Evolutionary conservation across 1,140 invertebrate genomes (phyloP).

Genomic region (Papilio xuthus): DNA sequence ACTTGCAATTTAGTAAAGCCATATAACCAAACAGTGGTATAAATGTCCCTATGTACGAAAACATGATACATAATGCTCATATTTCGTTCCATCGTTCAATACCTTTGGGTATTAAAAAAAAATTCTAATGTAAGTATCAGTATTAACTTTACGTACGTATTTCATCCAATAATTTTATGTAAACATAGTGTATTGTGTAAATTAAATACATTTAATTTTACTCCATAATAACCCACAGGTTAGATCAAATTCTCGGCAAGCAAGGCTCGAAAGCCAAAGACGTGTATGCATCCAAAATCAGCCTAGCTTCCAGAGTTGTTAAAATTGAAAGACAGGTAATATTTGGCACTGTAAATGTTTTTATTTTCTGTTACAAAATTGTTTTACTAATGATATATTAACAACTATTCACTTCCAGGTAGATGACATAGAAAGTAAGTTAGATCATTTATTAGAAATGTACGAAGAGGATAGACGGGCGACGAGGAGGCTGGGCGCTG

Average conservation of each 20-base stretch:
- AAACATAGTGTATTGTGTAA: slow-evolving; percentile 35
- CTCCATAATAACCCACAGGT: slow-evolving; percentile 80
- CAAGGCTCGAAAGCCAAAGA: slow-evolving; percentile 96
- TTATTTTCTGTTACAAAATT: neutral
- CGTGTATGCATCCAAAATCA: slow-evolving; percentile 96
- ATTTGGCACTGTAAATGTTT: neutral
- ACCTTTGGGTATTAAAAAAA: neutral
- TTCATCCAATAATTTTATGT: slow-evolving; percentile 38
- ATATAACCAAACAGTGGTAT: neutral
- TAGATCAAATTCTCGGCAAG: slow-evolving; percentile 97
- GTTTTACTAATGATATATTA: slow-evolving; percentile 20
- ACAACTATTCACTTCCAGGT: slow-evolving; percentile 84
- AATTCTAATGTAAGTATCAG: neutral
- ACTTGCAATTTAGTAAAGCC: neutral
- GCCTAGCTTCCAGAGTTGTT: slow-evolving; percentile 94
- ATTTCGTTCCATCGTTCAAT: neutral
- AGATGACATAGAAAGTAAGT: slow-evolving; percentile 95
- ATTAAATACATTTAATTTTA: slow-evolving; percentile 33
- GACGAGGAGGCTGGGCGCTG: slow-evolving; percentile 71
- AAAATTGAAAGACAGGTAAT: slow-evolving; percentile 97
- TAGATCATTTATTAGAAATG: slow-evolving; percentile 96
- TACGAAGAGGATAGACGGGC: slow-evolving; percentile 94
- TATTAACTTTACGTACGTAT: slow-evolving; percentile 16
- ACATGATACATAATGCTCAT: slow-evolving; percentile 25
- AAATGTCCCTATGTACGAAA: neutral